phyloP scores from a whole-genome alignment of 35 echinoderm and acorn worm species.

The Apostichopus californicus region DNA sequence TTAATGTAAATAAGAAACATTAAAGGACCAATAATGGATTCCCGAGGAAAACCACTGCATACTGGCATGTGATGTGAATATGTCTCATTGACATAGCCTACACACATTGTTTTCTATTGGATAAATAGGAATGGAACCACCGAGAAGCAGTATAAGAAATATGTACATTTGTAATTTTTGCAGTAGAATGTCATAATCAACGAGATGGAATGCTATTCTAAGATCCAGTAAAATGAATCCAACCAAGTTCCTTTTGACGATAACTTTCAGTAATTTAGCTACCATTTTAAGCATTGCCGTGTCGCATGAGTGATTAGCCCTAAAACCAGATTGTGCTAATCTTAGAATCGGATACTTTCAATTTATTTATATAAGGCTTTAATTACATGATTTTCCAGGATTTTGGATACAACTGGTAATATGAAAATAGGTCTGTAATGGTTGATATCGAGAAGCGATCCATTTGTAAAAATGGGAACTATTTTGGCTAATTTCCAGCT shows the following conservation, averaged over 20 bases:
- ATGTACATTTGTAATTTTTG: not conserved
- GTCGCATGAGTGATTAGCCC: constrained; percentile 21
- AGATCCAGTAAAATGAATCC: not conserved
- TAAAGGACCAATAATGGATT: not conserved
- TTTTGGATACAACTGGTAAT: too few species aligned
- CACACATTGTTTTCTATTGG: constrained; percentile 1
- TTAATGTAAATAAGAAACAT: constrained; percentile 26
- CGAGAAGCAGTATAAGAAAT: too few species aligned
- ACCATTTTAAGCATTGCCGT: not conserved
- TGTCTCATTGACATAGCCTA: not conserved
- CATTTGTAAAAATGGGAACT: too few species aligned
- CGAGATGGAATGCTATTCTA: not conserved
- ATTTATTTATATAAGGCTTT: too few species aligned
- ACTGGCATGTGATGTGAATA: not conserved
- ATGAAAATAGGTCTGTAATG: too few species aligned
- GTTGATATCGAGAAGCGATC: too few species aligned
- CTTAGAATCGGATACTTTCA: too few species aligned
- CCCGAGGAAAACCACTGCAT: not conserved
- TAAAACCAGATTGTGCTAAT: not conserved
- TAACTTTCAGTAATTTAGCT: not conserved
- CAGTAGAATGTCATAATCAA: not conserved
- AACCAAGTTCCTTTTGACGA: not conserved
- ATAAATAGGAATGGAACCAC: not conserved
- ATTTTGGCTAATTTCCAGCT: too few species aligned
- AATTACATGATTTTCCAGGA: too few species aligned